Percentiles rank a stretch among this genome's conserved stretches.
Evolutionary conservation across 2,888 invertebrate genomes (phyloP).

Genomic region (Papilio protenor): DNA sequence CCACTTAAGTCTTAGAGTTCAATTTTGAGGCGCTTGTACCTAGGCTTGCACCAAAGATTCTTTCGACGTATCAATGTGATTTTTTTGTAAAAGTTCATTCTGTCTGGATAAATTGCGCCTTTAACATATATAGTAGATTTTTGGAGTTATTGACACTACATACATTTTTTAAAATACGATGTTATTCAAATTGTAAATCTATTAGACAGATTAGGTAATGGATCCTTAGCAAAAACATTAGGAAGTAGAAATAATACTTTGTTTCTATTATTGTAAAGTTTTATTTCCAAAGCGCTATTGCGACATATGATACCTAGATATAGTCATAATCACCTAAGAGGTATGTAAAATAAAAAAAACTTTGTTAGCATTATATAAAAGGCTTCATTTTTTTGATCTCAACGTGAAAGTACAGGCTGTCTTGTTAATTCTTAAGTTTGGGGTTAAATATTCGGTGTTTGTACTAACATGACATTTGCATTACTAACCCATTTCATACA

Average conservation of each 20-base stretch:
- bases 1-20: conserved; percentile 17
- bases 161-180: no score
- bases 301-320: background rate
- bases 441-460: background rate
- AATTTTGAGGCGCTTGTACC: conserved; percentile 33
- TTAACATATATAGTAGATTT: background rate
- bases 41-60: conserved; percentile 47
- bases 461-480: background rate
- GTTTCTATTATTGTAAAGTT: background rate
- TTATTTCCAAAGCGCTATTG: background rate
- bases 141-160: no score
- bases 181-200: background rate
- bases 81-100: conserved; percentile 17
- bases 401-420: conserved; percentile 46
- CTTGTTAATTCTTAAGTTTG: conserved; percentile 20
- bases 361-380: conserved; percentile 46
- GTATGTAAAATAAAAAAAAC: conserved; percentile 40
- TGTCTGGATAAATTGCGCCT: conserved; percentile 23
- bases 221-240: no score
- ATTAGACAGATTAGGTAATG: background rate
- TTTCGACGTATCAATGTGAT: conserved; percentile 42
- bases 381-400: conserved; percentile 54
- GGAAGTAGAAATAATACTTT: background rate
- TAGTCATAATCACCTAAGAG: conserved; percentile 38
- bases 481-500: background rate